Base-by-base conservation (phyloP, 2,888 invertebrate genomes). In the Agrotis exclamationis region DNA sequence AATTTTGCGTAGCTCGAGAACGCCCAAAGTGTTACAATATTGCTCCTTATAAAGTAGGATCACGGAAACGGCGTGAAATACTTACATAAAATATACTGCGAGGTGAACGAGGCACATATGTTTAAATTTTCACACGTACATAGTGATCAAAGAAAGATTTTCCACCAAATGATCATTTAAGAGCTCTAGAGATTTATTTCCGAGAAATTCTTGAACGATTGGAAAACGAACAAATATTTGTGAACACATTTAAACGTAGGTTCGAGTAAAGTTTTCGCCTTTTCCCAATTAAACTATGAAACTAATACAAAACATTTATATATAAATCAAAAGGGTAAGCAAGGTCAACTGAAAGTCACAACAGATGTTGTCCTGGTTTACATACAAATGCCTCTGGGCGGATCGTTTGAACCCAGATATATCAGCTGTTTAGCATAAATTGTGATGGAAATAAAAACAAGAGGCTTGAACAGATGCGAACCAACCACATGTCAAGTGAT, bases 391-490 rank as follows among this genome's bases (percentile, higher is more conserved):
- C 86, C 86, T 86, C 79, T 72, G 87, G 89, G 87, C 83, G 88
- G 86, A 89, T 87, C 91, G 91, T 89, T 90, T 89, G 88, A 89
- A 88, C 88, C 90, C 87, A 87, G 90, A 91, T 93, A 91, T 89
- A 91, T 93, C 92, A 92, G 87, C 89, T 90, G 90, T 91, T 93
- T 91, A 91, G 92, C 93, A 93, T 93, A 92, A 91, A 91, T 92
- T 93, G 90, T 87, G 90, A 89, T 87, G 86, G 87, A 87, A 90
- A 90, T 88, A 90, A 88, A 88, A 89, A 89, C 87, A 88, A 87
- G 77, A 86, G 76, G 74, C 73, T 74, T 82, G 79, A 84, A 77
- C 88, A 85, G 83, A 87, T 86, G 86, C 59, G 73, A 70, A 80
- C 82, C 81, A 74, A 57, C 66, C 59, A 70, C 70, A 73, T 76